Base-by-base conservation (phyloP, 2,888 invertebrate genomes). In the Drosophila fungiperda region DNA sequence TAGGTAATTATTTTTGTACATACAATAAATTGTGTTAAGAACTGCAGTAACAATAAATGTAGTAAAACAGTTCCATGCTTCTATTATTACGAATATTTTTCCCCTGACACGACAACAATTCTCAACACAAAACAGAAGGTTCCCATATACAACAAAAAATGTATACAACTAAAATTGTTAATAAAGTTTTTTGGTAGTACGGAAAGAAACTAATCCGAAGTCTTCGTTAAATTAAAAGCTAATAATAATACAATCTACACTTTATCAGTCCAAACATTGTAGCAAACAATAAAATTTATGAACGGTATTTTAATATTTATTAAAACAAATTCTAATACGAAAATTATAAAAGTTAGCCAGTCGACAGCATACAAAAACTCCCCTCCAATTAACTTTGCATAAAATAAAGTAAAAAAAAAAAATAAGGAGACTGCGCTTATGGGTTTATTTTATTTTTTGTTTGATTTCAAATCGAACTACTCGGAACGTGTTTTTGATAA, bases 401-500 rank as follows among this genome's bases (percentile, higher is more conserved):
- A 38, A 52, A 35, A n/a, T 6, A 48, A 15, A 12, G 35, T 33
- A 26, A 12, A 49, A 67, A 33, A 67, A 33, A 36, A 1, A 33
- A 55, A 38, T 0, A 33, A 40, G 26, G 8, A 20, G 29, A 33
- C 48, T 17, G 23, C 1, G 33, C 17, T 53, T 35, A 35, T 36
- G 35, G 11, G 26, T 26, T 38, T 50, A 73, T 63, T 68, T 29
- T 63, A 12, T 32, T 48, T 54, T 74, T 61, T 68, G 20, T 67
- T 68, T 50, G 36, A 54, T 57, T 33, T 40, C 58, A 67, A 61
- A 80, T 71, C 66, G 67, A 69, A 73, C 69, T 64, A 58, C 65
- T 33, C 62, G 78, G 75, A 84, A 89, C 84, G 78, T 87, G 84
- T 84, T 84, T 87, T 78, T 63, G 79, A 83, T 89, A 86, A 76